Evolutionary conservation across 2,113 vertebrate genomes (phyloP).

Genomic region (Caretta caretta): DNA sequence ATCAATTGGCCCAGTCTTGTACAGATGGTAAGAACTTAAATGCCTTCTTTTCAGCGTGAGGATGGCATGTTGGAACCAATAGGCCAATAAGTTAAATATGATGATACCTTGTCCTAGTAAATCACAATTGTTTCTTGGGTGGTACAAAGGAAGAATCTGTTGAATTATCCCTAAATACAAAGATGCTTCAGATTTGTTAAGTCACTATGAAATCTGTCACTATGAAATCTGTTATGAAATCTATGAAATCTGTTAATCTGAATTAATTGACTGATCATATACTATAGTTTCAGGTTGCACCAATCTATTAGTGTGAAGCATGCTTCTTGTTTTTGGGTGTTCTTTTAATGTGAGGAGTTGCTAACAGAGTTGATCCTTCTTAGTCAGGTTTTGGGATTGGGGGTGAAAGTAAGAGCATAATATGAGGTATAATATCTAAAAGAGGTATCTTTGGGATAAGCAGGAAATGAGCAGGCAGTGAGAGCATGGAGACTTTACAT

Average conservation of each 20-base stretch:
- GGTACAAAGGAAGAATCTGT: conserved; percentile 10
- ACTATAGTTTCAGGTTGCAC: not conserved
- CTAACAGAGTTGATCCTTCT: not conserved
- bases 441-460: not conserved
- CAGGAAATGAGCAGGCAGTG: not conserved
- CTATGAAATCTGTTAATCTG: no score
- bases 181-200: not conserved
- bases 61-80: conserved; percentile 29
- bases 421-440: not conserved
- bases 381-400: not conserved
- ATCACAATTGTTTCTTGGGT: not conserved
- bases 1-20: conserved; percentile 28
- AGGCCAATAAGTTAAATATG: conserved; percentile 31
- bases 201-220: not conserved
- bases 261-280: not conserved
- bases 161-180: not conserved
- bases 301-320: not conserved
- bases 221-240: no score
- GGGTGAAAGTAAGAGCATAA: not conserved
- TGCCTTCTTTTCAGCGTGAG: not conserved
- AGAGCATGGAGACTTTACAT: accelerated
- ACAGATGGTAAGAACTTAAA: conserved; percentile 52
- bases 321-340: not conserved
- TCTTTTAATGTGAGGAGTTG: not conserved
- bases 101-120: conserved; percentile 23